These are phyloP conservation scores for Bombus affinis DNA, from an alignment of 1,140 invertebrate species.

Conservation along the genomic window DNA sequence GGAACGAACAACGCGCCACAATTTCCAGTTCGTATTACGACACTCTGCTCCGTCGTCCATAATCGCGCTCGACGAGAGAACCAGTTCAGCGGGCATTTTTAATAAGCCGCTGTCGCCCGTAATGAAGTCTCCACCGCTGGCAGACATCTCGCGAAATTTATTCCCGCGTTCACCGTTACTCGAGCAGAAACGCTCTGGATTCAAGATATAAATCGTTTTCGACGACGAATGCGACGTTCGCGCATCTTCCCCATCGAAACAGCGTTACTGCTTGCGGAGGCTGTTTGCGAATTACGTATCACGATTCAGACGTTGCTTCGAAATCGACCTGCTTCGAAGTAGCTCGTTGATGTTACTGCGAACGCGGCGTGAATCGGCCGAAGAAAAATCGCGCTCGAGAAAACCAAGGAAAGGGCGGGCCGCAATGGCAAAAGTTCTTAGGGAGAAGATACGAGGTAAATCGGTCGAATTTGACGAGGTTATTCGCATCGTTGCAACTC, in stretches of 20 bases:
- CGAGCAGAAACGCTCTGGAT: not conserved
- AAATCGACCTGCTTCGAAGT: no score
- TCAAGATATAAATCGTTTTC: not conserved
- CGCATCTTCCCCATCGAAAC: not conserved
- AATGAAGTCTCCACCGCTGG: not conserved
- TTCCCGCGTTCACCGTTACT: not conserved
- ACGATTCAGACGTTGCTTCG: no score
- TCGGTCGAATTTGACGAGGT: constrained; percentile 18
- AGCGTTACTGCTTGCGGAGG: no score
- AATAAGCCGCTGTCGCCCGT: not conserved
- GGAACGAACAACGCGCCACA: not conserved
- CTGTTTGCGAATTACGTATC: not conserved
- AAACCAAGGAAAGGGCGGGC: not conserved
- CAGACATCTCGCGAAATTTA: not conserved
- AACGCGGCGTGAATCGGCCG: not conserved
- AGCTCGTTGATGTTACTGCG: no score
- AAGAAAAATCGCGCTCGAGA: not conserved
- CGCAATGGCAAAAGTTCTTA: accelerated
- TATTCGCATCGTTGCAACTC: not conserved
- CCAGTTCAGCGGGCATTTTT: not conserved
- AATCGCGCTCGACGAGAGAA: not conserved
- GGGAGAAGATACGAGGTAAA: not conserved
- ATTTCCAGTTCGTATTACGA: not conserved
- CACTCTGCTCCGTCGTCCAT: not conserved
- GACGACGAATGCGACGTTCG: not conserved